Evolutionary conservation across 35 echinoderm and acorn worm species (phyloP), one percentile per base, ranked within the genome.

Genomic region (Patiria miniata): DNA sequence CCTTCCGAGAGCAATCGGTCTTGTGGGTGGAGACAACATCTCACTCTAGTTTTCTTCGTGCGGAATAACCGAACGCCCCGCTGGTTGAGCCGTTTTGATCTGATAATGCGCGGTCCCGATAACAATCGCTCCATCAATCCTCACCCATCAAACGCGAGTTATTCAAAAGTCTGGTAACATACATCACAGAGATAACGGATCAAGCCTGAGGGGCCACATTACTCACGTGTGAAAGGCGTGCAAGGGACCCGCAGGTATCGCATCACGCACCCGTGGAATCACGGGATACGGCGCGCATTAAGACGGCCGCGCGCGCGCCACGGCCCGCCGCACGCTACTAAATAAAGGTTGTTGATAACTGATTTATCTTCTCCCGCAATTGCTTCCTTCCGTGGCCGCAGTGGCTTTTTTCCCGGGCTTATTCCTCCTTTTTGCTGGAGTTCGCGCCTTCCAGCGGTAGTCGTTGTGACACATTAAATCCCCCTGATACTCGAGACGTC

Each of bases 271-370:
- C 26, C 26, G 65, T 73, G 65, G 26, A 32, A 73, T 73, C 65
- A 73, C 65, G 65, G 65, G 65, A 73, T 73, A 73, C 34, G 26
- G 65, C 19, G 65, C 26, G 26, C 23, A 26, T 32, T 73, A 73
- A 1, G 29, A 73, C 26, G 22, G 28, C 23, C 9, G 65, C n/a
- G n/a, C n/a, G n/a, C n/a, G n/a, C n/a, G n/a, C 65, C 34, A 73
- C 29, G 65, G 65, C 65, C 65, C 26, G 65, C 3, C 29, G 26
- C 65, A 26, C 19, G 29, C 29, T 73, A 73, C 65, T 73, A 73
- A 73, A 73, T 73, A 73, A 73, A 73, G 65, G 34, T 73, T 73
- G 65, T 73, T 73, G 65, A 32, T 73, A 73, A 73, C 65, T 73
- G 65, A 73, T 73, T 73, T 73, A 73, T 73, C 23, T 73, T 73